A percentile compares a stretch with the other conserved stretches of the same genome.
Evolutionary conservation across 2,797 vertebrate species (phyloP).

Genomic region (Delichon dasypus): DNA sequence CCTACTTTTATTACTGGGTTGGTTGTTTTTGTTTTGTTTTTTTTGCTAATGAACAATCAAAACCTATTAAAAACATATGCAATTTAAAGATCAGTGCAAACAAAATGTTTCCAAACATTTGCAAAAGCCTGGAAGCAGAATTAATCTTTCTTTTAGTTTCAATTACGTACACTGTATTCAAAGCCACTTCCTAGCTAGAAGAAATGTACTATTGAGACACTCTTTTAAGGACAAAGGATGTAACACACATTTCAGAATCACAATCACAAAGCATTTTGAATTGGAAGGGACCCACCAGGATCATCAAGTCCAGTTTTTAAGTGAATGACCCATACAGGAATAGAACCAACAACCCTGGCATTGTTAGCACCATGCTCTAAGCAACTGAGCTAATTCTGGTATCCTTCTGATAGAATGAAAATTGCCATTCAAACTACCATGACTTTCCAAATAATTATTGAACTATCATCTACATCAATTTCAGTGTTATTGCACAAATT

Average conservation of each 20-base stretch:
- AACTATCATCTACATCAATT: conserved; percentile 58
- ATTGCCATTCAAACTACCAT: neutral
- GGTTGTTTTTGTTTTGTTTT: neutral
- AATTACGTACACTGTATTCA: neutral
- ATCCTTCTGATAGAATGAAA: conserved; percentile 52
- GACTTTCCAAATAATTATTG: conserved; percentile 59
- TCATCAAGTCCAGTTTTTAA: neutral
- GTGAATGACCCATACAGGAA: neutral
- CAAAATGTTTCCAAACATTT: neutral
- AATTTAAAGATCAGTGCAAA: neutral
- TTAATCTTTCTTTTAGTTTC: neutral
- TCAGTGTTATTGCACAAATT: conserved; percentile 68
- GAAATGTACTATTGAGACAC: neutral
- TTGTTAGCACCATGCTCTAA: neutral
- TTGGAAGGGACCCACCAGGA: neutral
- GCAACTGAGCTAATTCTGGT: neutral
- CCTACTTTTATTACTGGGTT: neutral
- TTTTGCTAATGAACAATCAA: neutral
- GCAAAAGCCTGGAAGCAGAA: neutral
- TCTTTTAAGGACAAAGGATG: neutral
- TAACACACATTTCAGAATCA: neutral
- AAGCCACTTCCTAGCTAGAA: neutral
- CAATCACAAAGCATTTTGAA: neutral
- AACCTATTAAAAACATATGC: neutral
- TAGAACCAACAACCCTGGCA: neutral